These are phyloP conservation scores for Plodia interpunctella DNA, from an alignment of 1,140 invertebrate species.

Conservation along the genomic window DNA sequence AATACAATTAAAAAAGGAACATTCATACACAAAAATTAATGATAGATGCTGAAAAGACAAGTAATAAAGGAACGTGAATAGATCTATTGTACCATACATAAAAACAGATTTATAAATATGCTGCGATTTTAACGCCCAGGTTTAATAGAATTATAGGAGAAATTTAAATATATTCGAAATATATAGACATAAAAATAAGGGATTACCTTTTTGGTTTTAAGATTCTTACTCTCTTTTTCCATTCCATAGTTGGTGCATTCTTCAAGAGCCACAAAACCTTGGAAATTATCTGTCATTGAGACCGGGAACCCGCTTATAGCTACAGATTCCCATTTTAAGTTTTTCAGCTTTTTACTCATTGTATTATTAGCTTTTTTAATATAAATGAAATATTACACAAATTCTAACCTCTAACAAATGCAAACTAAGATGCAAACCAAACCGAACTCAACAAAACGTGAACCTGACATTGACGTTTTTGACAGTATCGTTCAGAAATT, in stretches of 20 bases:
- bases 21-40: no score
- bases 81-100: not conserved
- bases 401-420: not conserved
- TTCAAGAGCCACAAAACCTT: conserved; percentile 80
- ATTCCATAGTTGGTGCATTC: conserved; percentile 80
- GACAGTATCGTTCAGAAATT: not conserved
- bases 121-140: no score
- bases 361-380: conserved; percentile 6
- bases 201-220: conserved; percentile 47
- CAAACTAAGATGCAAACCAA: not conserved
- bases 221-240: conserved; percentile 51
- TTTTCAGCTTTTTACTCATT: conserved; percentile 63
- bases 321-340: conserved; percentile 77
- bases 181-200: not conserved
- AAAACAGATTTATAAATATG: no score
- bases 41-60: no score
- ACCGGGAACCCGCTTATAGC: conserved; percentile 75
- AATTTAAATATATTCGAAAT: no score
- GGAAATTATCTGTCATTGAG: conserved; percentile 64
- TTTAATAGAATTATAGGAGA: no score
- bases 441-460: not conserved
- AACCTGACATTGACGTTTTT: not conserved
- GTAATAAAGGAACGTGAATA: no score
- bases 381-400: not conserved
- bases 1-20: no score